Base-by-base conservation (phyloP, 2,113 vertebrate species). In the Myrmecobius fasciatus region DNA sequence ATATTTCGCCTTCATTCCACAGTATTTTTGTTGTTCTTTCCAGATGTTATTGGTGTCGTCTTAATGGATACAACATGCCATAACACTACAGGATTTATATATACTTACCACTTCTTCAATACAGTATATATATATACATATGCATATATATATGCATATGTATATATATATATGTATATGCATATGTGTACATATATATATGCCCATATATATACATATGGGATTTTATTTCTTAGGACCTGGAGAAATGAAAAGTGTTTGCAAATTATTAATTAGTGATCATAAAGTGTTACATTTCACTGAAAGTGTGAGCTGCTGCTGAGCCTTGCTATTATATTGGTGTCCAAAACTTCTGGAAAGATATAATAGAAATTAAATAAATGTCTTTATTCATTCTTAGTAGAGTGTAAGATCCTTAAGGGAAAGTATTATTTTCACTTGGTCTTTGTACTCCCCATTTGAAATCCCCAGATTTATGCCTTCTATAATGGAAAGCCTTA, bases 181-280 rank as follows among this genome's bases (percentile, higher is more conserved):
- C 20, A 7, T 7, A n/a, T 75, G 26, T 26, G 9, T 28, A 56
- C 8, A 56, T 28, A 28, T 54, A 1, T 56, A n/a, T 7, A 43
- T 51, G 0, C 49, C 5, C 17, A 75, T 43, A 22, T 67, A 67
- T 20, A n/a, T 36, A 36, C 10, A 60, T 2, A 36, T 36, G 93
- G 51, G 94, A 75, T 92, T 94, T 75, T 17, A 53, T 83, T 43
- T 83, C 89, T 43, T 2, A 53, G 92, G 12, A 92, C 92, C 93
- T 95, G 54, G 83, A 96, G 28, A 95, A 94, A 88, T 92, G 92
- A 75, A 92, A 46, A 83, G 51, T 93, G 43, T 92, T 67, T 94
- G 22, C 94, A 92, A 96, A 93, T 52, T 92, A 1, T 95, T 93
- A 92, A 88, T 91, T 92, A 92, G 48, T 51, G 60, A 24, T 93